phyloP scores from a whole-genome alignment of 2,888 invertebrate genomes.

The Pollenia angustigena region DNA sequence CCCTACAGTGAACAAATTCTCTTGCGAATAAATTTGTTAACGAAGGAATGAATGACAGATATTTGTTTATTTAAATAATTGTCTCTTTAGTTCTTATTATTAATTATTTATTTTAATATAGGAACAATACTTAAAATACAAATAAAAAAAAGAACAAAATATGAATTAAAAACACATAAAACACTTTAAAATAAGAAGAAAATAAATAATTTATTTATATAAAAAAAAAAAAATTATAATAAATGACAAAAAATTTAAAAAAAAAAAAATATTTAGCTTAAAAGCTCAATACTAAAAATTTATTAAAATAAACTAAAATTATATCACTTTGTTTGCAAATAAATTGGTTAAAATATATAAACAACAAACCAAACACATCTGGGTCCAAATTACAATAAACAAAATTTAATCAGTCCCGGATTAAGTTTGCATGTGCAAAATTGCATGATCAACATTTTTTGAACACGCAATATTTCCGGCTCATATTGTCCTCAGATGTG shows the following conservation, averaged over 20 bases:
- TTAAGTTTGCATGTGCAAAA: no score
- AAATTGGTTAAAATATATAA: conserved; percentile 63
- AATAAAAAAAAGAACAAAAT: conserved; percentile 38
- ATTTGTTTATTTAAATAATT: neutral
- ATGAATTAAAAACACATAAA: conserved; percentile 33
- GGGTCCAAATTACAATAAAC: neutral
- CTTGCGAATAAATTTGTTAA: conserved; percentile 37
- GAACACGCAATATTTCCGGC: neutral
- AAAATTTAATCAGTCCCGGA: neutral
- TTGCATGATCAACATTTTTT: neutral
- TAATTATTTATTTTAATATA: conserved; percentile 65
- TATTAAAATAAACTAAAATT: conserved; percentile 77
- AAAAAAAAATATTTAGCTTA: conserved; percentile 63
- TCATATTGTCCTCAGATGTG: no score
- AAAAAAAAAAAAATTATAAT: conserved; percentile 37
- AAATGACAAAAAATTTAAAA: conserved; percentile 33
- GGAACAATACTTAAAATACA: conserved; percentile 72
- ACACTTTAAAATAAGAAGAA: conserved; percentile 23
- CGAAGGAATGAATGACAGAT: conserved; percentile 39
- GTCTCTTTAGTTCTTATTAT: conserved; percentile 48
- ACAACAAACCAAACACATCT: neutral
- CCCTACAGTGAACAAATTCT: conserved; percentile 54
- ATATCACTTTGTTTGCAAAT: conserved; percentile 83
- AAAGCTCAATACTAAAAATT: conserved; percentile 72
- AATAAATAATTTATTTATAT: conserved; percentile 63